phyloP scores from a whole-genome alignment of 1,140 invertebrate genomes.

The Cyrtorhinus lividipennis region DNA sequence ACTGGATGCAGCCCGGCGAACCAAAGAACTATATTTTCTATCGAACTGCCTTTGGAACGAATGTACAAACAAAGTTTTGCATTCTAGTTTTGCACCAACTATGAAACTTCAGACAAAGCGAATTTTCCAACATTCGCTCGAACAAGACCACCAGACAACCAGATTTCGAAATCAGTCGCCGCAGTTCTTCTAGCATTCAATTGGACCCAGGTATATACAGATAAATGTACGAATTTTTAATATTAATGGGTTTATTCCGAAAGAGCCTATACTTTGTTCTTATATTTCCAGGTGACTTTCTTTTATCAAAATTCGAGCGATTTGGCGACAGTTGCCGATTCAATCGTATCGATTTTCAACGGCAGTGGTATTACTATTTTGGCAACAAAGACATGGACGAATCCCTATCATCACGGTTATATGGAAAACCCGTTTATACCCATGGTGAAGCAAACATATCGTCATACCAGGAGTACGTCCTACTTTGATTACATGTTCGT shows the following conservation, averaged over 20 bases:
- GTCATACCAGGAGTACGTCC: slow-evolving; percentile 61
- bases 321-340: slow-evolving; percentile 53
- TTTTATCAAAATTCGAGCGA: slow-evolving; percentile 58
- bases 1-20: too few species aligned
- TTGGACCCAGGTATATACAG: slow-evolving; percentile 58
- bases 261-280: not conserved
- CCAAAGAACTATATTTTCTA: too few species aligned
- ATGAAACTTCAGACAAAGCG: slow-evolving; percentile 68
- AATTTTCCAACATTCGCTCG: slow-evolving; percentile 85
- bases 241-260: not conserved
- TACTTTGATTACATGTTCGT: too few species aligned
- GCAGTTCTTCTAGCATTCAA: slow-evolving; percentile 62
- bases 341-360: slow-evolving; percentile 50
- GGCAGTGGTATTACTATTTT: slow-evolving; percentile 51
- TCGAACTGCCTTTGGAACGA: too few species aligned
- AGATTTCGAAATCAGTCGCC: slow-evolving; percentile 78
- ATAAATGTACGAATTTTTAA: slow-evolving; percentile 11
- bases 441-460: slow-evolving; percentile 60
- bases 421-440: slow-evolving; percentile 61
- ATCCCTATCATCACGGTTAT: slow-evolving; percentile 62
- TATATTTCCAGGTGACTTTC: slow-evolving; percentile 43
- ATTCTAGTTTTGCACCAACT: slow-evolving; percentile 68
- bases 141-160: slow-evolving; percentile 80
- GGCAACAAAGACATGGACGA: slow-evolving; percentile 48
- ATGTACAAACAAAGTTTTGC: too few species aligned